Evolutionary conservation across 1,140 invertebrate species (phyloP).

Genomic region (Ericerus pela): DNA sequence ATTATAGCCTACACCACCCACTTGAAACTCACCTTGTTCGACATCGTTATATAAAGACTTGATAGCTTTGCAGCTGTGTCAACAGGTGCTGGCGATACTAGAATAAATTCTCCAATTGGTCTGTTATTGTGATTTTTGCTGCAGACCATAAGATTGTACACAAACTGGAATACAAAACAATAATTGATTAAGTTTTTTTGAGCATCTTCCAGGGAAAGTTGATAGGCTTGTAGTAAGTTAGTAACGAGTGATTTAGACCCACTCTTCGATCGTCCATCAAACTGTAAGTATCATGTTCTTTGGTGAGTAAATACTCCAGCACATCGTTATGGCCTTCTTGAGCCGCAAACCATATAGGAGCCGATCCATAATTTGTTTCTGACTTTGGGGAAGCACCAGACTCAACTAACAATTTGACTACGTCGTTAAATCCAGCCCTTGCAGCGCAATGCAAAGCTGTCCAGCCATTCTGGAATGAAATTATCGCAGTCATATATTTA

Average conservation of each 20-base stretch:
- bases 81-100: conserved; percentile 91
- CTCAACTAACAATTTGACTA: conserved; percentile 87
- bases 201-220: neutral
- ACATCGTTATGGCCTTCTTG: conserved; percentile 92
- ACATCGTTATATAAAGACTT: conserved; percentile 74
- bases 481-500: no score
- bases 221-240: neutral
- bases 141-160: conserved; percentile 97
- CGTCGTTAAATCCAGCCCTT: conserved; percentile 84
- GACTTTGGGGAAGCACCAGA: conserved; percentile 87
- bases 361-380: conserved; percentile 82
- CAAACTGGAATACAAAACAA: conserved; percentile 50
- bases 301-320: conserved; percentile 86
- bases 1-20: no score
- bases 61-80: conserved; percentile 96
- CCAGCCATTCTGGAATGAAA: conserved; percentile 66
- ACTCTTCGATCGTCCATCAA: conserved; percentile 92
- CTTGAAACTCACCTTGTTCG: conserved; percentile 56
- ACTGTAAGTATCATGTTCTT: conserved; percentile 91
- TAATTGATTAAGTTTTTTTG: neutral
- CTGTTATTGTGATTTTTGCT: conserved; percentile 93
- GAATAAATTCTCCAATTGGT: conserved; percentile 90
- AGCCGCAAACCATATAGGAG: conserved; percentile 93
- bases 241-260: conserved; percentile 19
- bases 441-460: conserved; percentile 92